Base-by-base conservation (phyloP, 2,888 invertebrate genomes). In the Apamea sordens region DNA sequence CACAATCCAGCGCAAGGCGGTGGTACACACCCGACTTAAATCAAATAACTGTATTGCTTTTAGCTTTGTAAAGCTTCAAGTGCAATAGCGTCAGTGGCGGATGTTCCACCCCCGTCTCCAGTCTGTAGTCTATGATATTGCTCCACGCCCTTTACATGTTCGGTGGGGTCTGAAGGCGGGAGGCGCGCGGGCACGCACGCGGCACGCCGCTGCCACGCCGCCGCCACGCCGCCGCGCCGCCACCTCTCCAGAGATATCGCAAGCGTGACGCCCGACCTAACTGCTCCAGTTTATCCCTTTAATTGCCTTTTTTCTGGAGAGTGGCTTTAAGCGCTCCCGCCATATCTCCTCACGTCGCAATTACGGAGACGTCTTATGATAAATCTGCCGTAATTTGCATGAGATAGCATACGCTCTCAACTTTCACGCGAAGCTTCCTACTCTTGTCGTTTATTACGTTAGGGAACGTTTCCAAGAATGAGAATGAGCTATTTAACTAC, bases 1-100 rank as follows among this genome's bases (percentile, higher is more conserved):
- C 95, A 96, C 95, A 96, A 96, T 96, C 95, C 95, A 94, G 92
- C 93, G 94, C 94, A 96, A 96, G 95, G 94, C 95, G 94, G 94
- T 92, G 93, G 95, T 94, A 95, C 94, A 96, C 95, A 95, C 94
- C 94, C 96, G 96, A 94, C 96, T 96, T 96, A 96, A 97, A 97
- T 96, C 96, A 97, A 97, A 97, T 97, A 97, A 97, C 96, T 96
- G 96, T 97, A 96, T 96, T 96, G 96, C 96, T 96, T 96, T 95
- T 95, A 96, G 96, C 96, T 96, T 95, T 96, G 96, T 96, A 96
- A 96, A 94, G 95, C 96, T 96, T 96, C 95, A 95, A 96, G 96
- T 96, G 96, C 96, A 96, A 96, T 96, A 96, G 95, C 94, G 95
- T 94, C 95, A 94, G 94, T 94, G 92, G 94, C 94, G 95, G 95